These are phyloP conservation scores for Cheilosia soror DNA, from an alignment of 2,888 invertebrate genomes.

Conservation along the genomic window DNA sequence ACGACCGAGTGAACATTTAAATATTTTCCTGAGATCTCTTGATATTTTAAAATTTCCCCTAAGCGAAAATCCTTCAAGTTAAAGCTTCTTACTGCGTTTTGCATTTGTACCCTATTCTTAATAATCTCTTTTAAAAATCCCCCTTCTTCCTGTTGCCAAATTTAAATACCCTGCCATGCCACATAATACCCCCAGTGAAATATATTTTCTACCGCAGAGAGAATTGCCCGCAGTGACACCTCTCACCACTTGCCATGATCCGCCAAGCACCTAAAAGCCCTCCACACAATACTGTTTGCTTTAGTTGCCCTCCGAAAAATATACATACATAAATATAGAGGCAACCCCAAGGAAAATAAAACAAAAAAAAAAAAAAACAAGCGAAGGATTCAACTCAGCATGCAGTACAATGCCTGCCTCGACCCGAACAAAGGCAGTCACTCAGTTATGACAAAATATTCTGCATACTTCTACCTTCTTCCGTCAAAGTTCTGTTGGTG, in stretches of 20 bases:
- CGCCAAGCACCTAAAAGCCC: conserved; percentile 30
- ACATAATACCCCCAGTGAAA: conserved; percentile 21
- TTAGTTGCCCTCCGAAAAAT: conserved; percentile 31
- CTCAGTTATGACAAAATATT: conserved; percentile 74
- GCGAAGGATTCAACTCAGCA: conserved; percentile 51
- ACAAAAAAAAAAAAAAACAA: neutral
- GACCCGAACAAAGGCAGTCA: conserved; percentile 68
- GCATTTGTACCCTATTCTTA: neutral
- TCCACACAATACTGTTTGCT: conserved; percentile 20
- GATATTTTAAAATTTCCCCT: neutral
- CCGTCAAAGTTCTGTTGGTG: conserved; percentile 55
- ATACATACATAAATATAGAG: neutral
- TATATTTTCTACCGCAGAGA: conserved; percentile 67
- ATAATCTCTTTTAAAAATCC: conserved; percentile 3
- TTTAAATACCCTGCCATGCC: neutral
- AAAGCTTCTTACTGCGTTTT: neutral
- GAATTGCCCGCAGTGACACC: conserved; percentile 72
- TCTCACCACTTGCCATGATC: conserved; percentile 49
- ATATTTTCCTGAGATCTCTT: neutral
- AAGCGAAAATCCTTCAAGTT: neutral
- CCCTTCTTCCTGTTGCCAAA: neutral
- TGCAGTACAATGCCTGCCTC: conserved; percentile 68
- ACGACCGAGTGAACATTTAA: too few species aligned
- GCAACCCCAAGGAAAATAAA: conserved; percentile 17
- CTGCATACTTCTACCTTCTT: conserved; percentile 68